These are phyloP conservation scores for Fulica atra DNA, from an alignment of 2,113 vertebrate genomes.

Conservation along the genomic window DNA sequence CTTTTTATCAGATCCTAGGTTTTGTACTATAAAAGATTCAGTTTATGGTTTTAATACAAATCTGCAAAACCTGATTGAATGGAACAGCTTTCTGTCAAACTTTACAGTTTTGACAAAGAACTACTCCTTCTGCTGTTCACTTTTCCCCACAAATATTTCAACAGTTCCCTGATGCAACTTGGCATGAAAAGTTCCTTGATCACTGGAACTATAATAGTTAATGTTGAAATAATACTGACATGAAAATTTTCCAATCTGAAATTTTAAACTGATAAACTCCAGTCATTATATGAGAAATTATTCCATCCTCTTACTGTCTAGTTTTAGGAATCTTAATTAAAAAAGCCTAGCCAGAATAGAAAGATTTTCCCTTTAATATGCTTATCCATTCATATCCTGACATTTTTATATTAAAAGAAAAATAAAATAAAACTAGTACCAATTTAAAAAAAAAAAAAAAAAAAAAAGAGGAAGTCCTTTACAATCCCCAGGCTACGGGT, in stretches of 20 bases:
- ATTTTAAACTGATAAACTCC: background rate
- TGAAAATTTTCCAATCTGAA: background rate
- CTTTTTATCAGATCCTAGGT: rapidly evolving
- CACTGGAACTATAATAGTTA: background rate
- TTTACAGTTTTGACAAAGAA: background rate
- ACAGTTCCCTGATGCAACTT: background rate
- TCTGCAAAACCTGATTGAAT: background rate
- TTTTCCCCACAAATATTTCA: background rate
- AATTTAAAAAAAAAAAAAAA: background rate
- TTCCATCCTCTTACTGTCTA: background rate
- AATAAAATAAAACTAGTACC: background rate
- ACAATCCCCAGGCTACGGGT: background rate
- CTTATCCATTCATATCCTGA: background rate
- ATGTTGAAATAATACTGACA: background rate
- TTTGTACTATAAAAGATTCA: background rate
- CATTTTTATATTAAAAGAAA: background rate
- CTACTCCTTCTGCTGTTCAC: background rate
- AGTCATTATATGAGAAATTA: background rate
- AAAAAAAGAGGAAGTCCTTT: background rate
- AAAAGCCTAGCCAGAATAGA: background rate
- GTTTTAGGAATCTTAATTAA: background rate
- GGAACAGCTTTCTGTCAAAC: background rate
- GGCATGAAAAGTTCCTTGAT: background rate
- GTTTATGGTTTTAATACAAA: background rate
- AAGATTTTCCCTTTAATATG: background rate